These are phyloP conservation scores for Herminia tarsipennalis DNA, from an alignment of 2,888 invertebrate species.

Conservation along the genomic window DNA sequence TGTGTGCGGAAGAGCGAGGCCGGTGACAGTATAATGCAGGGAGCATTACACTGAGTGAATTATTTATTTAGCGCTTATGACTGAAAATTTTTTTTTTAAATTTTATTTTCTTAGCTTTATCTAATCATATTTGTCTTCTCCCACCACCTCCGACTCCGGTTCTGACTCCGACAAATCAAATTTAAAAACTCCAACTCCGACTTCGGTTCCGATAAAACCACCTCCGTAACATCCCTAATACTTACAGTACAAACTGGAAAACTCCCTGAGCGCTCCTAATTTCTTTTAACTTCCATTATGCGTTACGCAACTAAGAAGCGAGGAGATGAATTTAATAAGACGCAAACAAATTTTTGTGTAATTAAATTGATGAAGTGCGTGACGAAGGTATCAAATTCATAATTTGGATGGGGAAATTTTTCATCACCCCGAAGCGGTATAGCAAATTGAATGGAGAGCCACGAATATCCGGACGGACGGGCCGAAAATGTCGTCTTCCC, in stretches of 20 bases:
- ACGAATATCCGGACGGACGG: slow-evolving; percentile 54
- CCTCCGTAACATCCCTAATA: no score
- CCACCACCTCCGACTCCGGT: no score
- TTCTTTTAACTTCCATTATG: slow-evolving; percentile 47
- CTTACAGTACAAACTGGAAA: background rate
- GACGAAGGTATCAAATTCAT: slow-evolving; percentile 74
- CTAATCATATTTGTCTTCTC: no score
- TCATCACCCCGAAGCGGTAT: slow-evolving; percentile 68
- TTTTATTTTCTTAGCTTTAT: no score
- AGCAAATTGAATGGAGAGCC: slow-evolving; percentile 74
- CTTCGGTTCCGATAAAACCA: no score
- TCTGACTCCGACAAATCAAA: no score
- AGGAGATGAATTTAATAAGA: slow-evolving; percentile 54
- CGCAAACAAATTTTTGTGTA: slow-evolving; percentile 61
- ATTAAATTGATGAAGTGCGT: slow-evolving; percentile 76
- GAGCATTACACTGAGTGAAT: no score
- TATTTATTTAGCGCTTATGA: no score
- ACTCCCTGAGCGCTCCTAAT: slow-evolving; percentile 12
- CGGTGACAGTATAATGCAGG: no score
- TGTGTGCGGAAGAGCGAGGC: no score
- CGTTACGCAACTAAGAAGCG: slow-evolving; percentile 43
- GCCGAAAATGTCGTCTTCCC: slow-evolving; percentile 40
- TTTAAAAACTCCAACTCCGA: no score
- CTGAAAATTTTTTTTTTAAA: no score
- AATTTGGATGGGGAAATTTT: slow-evolving; percentile 79